Evolutionary conservation across 1,140 invertebrate species (phyloP).

Genomic region (Aphelinus certus): DNA sequence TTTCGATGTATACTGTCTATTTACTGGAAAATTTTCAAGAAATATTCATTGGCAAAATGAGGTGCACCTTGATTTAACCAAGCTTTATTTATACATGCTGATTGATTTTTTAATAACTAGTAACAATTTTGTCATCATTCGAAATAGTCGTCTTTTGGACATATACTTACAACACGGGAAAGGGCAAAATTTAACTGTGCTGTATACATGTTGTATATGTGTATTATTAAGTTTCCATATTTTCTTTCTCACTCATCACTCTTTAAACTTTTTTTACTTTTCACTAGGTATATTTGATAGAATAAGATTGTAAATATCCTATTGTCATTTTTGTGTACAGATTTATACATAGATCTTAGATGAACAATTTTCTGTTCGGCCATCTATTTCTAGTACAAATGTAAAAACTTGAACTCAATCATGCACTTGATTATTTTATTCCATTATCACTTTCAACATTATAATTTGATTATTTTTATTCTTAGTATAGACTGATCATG

Average conservation of each 20-base stretch:
- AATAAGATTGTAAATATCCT: conserved; percentile 31
- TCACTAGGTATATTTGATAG: neutral
- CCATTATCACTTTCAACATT: conserved; percentile 13
- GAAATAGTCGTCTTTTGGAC: conserved; percentile 24
- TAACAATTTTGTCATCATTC: neutral
- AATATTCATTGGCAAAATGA: too few species aligned
- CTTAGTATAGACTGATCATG: conserved; percentile 17
- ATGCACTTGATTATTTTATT: conserved; percentile 25
- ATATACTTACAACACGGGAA: conserved; percentile 35
- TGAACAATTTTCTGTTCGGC: conserved; percentile 4
- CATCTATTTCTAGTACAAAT: conserved; percentile 15
- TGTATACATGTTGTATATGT: conserved; percentile 32
- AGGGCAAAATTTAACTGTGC: conserved; percentile 10
- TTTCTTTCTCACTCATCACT: neutral
- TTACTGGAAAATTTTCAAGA: too few species aligned
- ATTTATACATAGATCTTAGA: conserved; percentile 25
- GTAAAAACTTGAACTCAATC: conserved; percentile 24
- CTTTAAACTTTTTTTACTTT: conserved; percentile 1
- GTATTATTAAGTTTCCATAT: conserved; percentile 31
- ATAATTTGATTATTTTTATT: conserved; percentile 19
- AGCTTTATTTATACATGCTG: neutral
- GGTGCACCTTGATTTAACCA: neutral
- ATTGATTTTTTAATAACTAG: conserved; percentile 1
- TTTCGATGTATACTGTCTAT: too few species aligned
- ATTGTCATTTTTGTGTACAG: conserved; percentile 31